Base-by-base conservation (phyloP, 2,113 vertebrate genomes). In the Talpa occidentalis region DNA sequence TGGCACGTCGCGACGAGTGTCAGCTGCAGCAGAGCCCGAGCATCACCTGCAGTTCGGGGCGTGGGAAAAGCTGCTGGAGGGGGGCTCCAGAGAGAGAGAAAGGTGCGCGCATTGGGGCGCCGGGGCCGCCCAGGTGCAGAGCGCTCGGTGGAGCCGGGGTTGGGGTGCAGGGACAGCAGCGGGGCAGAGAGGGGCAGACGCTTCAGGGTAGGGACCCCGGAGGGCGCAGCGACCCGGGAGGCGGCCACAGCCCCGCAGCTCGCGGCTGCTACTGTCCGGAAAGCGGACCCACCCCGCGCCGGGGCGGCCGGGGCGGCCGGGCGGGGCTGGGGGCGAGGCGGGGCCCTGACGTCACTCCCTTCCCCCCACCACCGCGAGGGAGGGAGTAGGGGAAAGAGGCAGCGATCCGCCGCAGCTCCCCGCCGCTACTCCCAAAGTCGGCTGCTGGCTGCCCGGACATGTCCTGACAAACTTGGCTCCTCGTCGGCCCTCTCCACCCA, bases 391-490 rank as follows among this genome's bases (percentile, higher is more conserved):
- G 72, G 5, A 72, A 64, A 90, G 91, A 97, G 82, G 64, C 88
- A 8, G 93, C n/a, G 91, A 95, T 69, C 90, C 93, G 56, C 95
- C 72, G 77, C 96, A 97, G 98, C 97, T 97, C 94, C 47, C 96
- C 91, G 97, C 96, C 84, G 94, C 96, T 96, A 96, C 88, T 97
- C 94, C 84, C 44, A 44, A 96, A 97, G 89, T 97, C 96, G 47
- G 85, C 93, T 74, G 94, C 85, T 96, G 72, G 96, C 96, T 97
- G 98, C 98, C 98, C 93, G 98, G 98, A 95, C 98, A 97, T 96
- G 98, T 98, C 97, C 97, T 88, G 95, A 97, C 78, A 95, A 97
- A 98, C 97, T 98, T 98, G 96, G 96, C 94, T 97, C 85, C 72
- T 49, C 88, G 54, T 6, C 16, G 60, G 88, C 52, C 56, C 16